Percentiles rank a stretch among this genome's conserved stretches.
Conservation (phyloP, 2,113 vertebrate genomes). For the Typhlomys cinereus region DNA sequence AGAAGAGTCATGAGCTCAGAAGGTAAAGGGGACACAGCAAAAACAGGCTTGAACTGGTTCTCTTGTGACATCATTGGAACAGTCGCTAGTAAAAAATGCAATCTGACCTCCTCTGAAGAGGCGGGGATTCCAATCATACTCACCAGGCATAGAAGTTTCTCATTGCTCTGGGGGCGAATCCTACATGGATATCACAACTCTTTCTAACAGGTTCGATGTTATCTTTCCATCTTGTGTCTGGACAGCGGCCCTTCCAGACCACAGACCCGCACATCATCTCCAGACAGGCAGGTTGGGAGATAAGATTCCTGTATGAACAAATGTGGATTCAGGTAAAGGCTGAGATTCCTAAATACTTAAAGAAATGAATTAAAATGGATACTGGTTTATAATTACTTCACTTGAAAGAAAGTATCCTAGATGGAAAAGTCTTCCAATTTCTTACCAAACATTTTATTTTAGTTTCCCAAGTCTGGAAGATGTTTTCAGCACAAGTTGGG, state of each 20-base stretch:
- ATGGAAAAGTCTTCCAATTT: not conserved
- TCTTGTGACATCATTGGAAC: not conserved
- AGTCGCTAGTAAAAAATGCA: not conserved
- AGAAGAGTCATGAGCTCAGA: not conserved
- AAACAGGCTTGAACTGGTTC: not conserved
- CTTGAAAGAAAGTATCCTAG: not conserved
- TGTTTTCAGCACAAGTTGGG: not conserved
- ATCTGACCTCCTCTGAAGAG: not conserved
- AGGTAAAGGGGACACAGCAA: not conserved
- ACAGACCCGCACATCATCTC: accelerated
- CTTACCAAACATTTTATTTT: not conserved
- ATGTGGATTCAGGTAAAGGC: too few species aligned
- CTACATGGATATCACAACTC: not conserved
- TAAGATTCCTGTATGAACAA: accelerated
- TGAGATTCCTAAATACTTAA: accelerated
- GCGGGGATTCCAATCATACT: too few species aligned
- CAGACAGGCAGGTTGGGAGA: accelerated
- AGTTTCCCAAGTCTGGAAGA: not conserved
- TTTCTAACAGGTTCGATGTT: not conserved
- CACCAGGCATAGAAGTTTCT: too few species aligned
- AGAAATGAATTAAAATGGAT: not conserved
- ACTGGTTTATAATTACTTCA: not conserved
- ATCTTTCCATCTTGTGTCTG: not conserved
- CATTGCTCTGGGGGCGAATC: too few species aligned
- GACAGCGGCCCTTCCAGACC: not conserved